Conservation (phyloP, 2,888 invertebrate species). For the Hetaerina titia region DNA sequence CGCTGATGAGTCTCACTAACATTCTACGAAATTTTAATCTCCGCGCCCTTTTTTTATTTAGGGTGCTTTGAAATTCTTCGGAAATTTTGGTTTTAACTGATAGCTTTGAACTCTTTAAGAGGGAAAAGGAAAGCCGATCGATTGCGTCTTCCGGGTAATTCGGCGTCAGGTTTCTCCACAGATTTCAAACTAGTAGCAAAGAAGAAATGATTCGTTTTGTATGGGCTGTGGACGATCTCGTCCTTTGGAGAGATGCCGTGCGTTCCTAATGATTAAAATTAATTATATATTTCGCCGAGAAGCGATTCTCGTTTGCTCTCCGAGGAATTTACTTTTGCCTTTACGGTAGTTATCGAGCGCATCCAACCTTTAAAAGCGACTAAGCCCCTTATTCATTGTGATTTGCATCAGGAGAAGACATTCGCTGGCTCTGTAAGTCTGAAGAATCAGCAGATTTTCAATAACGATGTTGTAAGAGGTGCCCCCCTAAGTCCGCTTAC, state of each 20-base stretch:
- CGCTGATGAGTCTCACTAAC: conserved; percentile 26
- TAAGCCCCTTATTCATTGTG: background rate
- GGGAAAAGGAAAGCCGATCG: conserved; percentile 20
- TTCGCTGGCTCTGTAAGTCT: no score
- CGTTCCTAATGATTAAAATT: background rate
- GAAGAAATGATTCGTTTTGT: background rate
- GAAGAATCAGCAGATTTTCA: background rate
- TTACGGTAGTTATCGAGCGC: background rate
- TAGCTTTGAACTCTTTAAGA: conserved; percentile 17
- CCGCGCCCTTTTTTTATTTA: background rate
- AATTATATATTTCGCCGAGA: background rate
- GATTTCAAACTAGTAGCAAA: background rate
- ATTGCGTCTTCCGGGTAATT: conserved; percentile 24
- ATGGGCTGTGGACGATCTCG: background rate
- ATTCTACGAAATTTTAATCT: conserved; percentile 58
- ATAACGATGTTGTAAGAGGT: background rate
- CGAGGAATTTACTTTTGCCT: background rate
- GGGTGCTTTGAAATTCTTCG: conserved; percentile 30
- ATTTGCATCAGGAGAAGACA: background rate
- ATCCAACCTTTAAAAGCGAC: background rate
- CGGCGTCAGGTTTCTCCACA: background rate
- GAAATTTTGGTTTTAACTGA: background rate
- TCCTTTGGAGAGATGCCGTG: background rate
- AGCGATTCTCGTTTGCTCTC: background rate
- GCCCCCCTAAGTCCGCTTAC: background rate